Evolutionary conservation across 1,140 invertebrate genomes (phyloP), one percentile per base, ranked within the genome.

Genomic region (Pseudomyrmex sp.): DNA sequence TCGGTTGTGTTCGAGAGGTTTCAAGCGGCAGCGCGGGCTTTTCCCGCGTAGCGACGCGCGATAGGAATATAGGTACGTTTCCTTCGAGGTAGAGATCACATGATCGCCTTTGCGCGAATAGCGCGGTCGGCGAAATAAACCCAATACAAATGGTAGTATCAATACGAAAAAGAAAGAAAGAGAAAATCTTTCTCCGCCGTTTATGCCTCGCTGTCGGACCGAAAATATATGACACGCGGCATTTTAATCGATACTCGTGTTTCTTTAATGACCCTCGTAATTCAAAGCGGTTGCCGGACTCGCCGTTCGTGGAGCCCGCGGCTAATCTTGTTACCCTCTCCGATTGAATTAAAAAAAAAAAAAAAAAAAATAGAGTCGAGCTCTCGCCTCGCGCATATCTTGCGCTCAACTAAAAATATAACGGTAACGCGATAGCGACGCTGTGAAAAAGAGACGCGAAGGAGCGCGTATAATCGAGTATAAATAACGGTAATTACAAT

Each of bases 201-300:
- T 65, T 15, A n/a, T 10, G 65, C 59, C 46, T 50, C 59, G 54
- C 76, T 84, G 72, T 75, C 82, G 46, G 58, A 26, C 61, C 23
- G n/a, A 2, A 15, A 52, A 88, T 83, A 46, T 68, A 87, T 52
- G 59, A 66, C 61, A n/a, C 18, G 56, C 44, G 15, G 75, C 75
- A 87, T 82, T 85, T 85, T 61, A 74, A 88, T 88, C 85, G 82
- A 88, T 85, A 69, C 0, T 26, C 13, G 18, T 62, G 69, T 88
- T 66, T 52, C 75, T 23, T 35, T 72, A 82, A 88, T 65, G 75
- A 82, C 23, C 56, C 35, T 23, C 63, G 35, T 76, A 76, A 76
- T 72, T 87, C 69, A 56, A 23, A 83, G 50, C 48, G 44, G 23
- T 44, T 65, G 26, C 13, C 20, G 52, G 35, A 10, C 46, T 50